These are phyloP conservation scores for Artibeus jamaicensis DNA, from an alignment of 2,797 vertebrate species.

Conservation along the genomic window DNA sequence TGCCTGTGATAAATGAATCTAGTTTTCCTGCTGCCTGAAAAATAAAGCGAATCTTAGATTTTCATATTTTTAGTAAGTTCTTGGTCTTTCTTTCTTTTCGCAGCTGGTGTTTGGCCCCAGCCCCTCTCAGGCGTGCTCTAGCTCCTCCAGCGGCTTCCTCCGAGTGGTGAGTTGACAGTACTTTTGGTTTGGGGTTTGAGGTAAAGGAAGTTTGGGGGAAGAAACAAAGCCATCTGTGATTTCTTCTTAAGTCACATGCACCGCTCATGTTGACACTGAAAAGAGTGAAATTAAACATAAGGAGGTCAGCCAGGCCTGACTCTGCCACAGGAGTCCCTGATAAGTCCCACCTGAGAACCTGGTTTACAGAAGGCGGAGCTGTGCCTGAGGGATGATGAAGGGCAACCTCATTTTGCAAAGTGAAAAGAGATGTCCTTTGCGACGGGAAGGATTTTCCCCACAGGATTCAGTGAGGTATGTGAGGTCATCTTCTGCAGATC, in stretches of 20 bases:
- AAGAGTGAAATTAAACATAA: slow-evolving; percentile 4
- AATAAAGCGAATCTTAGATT: slow-evolving; percentile 16
- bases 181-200: slow-evolving; percentile 52
- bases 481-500: background rate
- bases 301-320: background rate
- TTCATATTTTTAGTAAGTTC: slow-evolving; percentile 30
- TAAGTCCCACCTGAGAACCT: background rate
- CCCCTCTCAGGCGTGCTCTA: background rate
- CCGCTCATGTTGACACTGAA: background rate
- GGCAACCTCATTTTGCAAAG: background rate
- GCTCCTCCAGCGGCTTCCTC: slow-evolving; percentile 31
- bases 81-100: slow-evolving; percentile 40
- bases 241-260: slow-evolving; percentile 29
- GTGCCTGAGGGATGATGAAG: background rate
- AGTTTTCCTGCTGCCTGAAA: slow-evolving; percentile 43
- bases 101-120: slow-evolving; percentile 19
- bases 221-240: background rate
- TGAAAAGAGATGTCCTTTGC: background rate
- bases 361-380: background rate
- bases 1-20: slow-evolving; percentile 45
- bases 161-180: slow-evolving; percentile 20
- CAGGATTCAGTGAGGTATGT: background rate
- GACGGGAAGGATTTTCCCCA: background rate
- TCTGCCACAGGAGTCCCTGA: background rate
- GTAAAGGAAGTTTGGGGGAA: slow-evolving; percentile 9